phyloP scores from a whole-genome alignment of 92 coral and sea anemone species.

The Umimayanthus kanabou region DNA sequence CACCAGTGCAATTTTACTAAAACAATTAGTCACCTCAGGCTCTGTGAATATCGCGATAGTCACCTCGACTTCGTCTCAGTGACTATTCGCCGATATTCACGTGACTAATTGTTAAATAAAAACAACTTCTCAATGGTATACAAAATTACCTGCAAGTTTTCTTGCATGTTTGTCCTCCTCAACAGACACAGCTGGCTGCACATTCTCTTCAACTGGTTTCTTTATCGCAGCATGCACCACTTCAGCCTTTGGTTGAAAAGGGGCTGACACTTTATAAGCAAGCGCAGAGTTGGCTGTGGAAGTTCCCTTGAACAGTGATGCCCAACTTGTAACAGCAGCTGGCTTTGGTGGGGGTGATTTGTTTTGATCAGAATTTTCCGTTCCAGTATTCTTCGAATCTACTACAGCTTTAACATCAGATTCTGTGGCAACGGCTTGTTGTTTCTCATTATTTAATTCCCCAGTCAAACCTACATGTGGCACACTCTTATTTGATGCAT shows the following conservation, averaged over 20 bases:
- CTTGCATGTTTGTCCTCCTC: conserved; percentile 73
- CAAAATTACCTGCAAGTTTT: conserved; percentile 68
- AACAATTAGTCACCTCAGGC: no score
- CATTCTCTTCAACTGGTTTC: conserved; percentile 61
- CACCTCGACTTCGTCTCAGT: no score
- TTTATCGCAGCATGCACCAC: conserved; percentile 2
- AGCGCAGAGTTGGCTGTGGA: conserved; percentile 53
- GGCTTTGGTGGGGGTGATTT: conserved; percentile 30
- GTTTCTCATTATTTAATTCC: neutral
- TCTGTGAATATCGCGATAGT: no score
- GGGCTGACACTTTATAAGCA: conserved; percentile 39
- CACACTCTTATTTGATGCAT: neutral
- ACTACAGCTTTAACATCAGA: neutral
- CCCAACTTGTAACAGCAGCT: conserved; percentile 69
- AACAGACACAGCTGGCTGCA: conserved; percentile 47
- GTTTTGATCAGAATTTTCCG: neutral
- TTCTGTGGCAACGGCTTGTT: neutral
- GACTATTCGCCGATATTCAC: no score
- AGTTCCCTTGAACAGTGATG: conserved; percentile 81
- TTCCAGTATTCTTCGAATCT: neutral
- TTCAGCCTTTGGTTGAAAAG: conserved; percentile 27
- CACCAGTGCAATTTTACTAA: no score
- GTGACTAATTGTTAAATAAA: no score
- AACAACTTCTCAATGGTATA: neutral
- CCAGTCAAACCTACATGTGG: neutral